phyloP scores from a whole-genome alignment of 2,888 invertebrate species.

The Hydrotaea diabolus region DNA sequence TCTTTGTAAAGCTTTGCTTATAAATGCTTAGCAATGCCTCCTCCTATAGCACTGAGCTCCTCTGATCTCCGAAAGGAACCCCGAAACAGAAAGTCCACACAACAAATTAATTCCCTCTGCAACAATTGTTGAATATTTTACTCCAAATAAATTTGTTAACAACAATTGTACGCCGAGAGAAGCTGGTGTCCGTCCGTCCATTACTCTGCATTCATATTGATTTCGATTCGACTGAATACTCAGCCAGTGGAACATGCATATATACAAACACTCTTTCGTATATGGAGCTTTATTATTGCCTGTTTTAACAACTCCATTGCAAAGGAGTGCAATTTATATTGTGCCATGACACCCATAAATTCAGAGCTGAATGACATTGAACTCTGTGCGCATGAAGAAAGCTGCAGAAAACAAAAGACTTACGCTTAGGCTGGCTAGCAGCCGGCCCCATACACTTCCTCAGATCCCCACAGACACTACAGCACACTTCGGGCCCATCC shows the following conservation, averaged over 20 bases:
- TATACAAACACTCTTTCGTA: not conserved
- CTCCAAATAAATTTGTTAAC: conserved; percentile 36
- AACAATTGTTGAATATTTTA: conserved; percentile 25
- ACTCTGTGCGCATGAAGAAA: conserved; percentile 44
- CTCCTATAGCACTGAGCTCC: too few relatives aligned
- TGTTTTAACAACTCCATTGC: conserved; percentile 60
- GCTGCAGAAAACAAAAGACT: conserved; percentile 28
- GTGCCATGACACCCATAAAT: conserved; percentile 65
- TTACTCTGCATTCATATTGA: not conserved
- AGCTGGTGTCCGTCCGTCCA: not conserved
- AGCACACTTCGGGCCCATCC: not conserved
- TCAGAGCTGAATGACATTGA: conserved; percentile 61
- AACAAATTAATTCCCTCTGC: not conserved
- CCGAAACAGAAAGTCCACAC: not conserved
- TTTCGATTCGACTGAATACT: not conserved
- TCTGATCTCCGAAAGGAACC: not conserved
- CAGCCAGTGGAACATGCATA: not conserved
- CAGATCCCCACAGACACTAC: not conserved
- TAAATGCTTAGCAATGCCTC: too few relatives aligned
- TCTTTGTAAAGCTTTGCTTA: too few relatives aligned
- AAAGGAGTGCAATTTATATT: conserved; percentile 61
- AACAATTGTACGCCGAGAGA: conserved; percentile 4
- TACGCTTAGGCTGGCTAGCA: not conserved
- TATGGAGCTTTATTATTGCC: conserved; percentile 35
- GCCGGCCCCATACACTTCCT: not conserved